Evolutionary conservation across 92 coral and sea anemone genomes (phyloP).

Genomic region (Desmophyllum pertusum): DNA sequence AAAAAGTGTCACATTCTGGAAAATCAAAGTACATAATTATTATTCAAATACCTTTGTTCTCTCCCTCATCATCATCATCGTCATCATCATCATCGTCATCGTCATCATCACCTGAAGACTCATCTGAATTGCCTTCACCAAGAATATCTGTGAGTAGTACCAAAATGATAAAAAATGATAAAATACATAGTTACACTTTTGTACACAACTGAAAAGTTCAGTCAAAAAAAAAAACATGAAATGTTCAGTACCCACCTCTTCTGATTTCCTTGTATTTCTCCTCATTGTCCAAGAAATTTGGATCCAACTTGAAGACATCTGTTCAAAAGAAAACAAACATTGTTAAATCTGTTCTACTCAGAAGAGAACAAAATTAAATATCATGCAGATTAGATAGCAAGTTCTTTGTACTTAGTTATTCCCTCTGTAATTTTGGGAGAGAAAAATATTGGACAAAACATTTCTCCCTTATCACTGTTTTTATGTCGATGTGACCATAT

Average conservation of each 20-base stretch:
- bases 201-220: not conserved
- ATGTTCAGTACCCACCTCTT: constrained; percentile 62
- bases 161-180: not conserved
- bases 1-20: too few relatives aligned
- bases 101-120: constrained; percentile 71
- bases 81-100: constrained; percentile 81
- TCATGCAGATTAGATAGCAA: not conserved
- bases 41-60: constrained; percentile 35
- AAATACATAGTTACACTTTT: not conserved
- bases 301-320: constrained; percentile 96
- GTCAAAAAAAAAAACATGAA: not conserved
- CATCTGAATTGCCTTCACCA: constrained; percentile 87
- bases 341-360: not conserved
- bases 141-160: constrained; percentile 69
- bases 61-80: constrained; percentile 70
- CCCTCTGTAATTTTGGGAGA: not conserved
- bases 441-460: not conserved
- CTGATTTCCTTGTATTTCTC: constrained; percentile 94
- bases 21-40: too few relatives aligned
- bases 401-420: not conserved
- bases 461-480: too few relatives aligned
- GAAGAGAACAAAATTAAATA: not conserved
- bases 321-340: constrained; percentile 1
- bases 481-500: too few relatives aligned
- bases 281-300: constrained; percentile 91